Percentiles rank a stretch among this genome's conserved stretches.
phyloP scores from a whole-genome alignment of 2,113 vertebrate species.

The Rhadina sibilatrix region DNA sequence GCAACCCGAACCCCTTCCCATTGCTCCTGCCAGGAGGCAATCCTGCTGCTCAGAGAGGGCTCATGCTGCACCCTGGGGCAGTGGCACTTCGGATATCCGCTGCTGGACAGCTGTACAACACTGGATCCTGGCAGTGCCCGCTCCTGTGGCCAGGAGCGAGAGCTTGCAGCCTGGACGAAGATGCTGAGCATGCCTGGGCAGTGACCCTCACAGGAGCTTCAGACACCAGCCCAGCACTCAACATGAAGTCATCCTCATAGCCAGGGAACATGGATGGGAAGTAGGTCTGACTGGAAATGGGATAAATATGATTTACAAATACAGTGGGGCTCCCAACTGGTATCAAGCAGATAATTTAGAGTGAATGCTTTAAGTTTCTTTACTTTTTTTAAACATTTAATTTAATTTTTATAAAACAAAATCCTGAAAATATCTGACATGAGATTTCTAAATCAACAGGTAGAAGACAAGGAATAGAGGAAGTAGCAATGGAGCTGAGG shows the following conservation, averaged over 20 bases:
- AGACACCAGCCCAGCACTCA: background rate
- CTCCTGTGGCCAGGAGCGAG: background rate
- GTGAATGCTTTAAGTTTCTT: background rate
- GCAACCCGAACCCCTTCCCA: background rate
- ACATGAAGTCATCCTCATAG: background rate
- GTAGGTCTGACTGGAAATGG: background rate
- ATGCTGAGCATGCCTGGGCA: background rate
- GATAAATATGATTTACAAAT: background rate
- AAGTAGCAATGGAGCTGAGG: background rate
- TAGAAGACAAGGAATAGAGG: background rate
- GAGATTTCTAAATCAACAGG: background rate
- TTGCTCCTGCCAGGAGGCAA: background rate
- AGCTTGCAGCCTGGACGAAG: background rate
- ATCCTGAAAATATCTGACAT: background rate
- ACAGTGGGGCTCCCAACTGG: background rate
- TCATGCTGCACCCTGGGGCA: fast-evolving
- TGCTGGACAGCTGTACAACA: background rate
- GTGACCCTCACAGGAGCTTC: background rate
- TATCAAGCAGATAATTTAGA: background rate
- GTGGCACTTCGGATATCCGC: background rate
- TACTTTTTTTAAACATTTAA: background rate
- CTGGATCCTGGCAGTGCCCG: background rate
- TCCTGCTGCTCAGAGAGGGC: background rate
- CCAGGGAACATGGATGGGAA: background rate
- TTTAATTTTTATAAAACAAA: background rate